A percentile compares a stretch with the other conserved stretches of the same genome.
These are phyloP conservation scores for Excalfactoria chinensis DNA, from an alignment of 2,113 vertebrate species.

Conservation along the genomic window DNA sequence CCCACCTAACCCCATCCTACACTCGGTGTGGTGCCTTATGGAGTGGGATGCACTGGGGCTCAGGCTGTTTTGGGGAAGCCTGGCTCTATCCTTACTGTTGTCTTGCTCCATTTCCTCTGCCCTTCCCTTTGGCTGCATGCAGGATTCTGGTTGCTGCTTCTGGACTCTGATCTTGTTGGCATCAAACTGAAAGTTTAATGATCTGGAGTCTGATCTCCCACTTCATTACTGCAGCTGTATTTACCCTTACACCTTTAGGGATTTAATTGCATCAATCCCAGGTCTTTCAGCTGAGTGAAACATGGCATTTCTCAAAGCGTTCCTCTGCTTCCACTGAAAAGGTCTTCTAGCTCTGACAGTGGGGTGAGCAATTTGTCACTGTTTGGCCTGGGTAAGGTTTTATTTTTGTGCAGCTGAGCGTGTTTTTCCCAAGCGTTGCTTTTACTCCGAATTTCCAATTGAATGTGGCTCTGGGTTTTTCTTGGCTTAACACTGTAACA, in stretches of 20 bases:
- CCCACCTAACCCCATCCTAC: accelerated
- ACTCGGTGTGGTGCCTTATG: accelerated
- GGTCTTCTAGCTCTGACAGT: background rate
- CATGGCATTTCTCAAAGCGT: background rate
- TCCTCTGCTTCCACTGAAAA: background rate
- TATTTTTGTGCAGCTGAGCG: background rate
- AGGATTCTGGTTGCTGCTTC: background rate
- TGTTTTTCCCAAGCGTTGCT: background rate
- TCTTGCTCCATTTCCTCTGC: background rate
- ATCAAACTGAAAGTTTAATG: background rate
- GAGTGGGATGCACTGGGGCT: background rate
- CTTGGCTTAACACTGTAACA: background rate
- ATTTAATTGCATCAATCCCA: conserved; percentile 17
- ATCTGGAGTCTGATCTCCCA: background rate
- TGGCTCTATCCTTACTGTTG: no score
- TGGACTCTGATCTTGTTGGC: background rate
- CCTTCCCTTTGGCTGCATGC: background rate
- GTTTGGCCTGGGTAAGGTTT: background rate
- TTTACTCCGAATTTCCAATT: conserved; percentile 14
- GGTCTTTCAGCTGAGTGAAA: conserved; percentile 13
- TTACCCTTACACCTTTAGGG: conserved; percentile 10
- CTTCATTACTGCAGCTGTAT: background rate
- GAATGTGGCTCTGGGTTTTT: background rate
- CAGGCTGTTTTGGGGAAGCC: background rate
- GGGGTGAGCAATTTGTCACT: background rate